Evolutionary conservation across 2,797 vertebrate species (phyloP).

Genomic region (Margarornis squamiger): DNA sequence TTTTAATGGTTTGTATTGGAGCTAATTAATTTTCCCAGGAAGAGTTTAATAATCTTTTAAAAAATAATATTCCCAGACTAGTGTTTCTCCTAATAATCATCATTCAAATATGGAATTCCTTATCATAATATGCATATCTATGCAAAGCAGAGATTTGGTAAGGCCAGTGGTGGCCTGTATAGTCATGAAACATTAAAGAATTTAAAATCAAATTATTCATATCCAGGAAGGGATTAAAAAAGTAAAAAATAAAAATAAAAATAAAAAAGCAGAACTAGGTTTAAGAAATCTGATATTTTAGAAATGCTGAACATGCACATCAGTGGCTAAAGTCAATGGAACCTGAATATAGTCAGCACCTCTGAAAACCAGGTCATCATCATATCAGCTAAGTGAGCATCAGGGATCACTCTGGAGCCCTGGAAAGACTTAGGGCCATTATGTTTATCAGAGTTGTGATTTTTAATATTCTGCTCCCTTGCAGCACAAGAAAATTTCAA

Average conservation of each 20-base stretch:
- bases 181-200: neutral
- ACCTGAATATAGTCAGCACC: neutral
- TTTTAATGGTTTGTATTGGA: neutral
- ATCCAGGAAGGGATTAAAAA: neutral
- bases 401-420: neutral
- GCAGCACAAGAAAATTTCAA: neutral
- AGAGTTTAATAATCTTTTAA: neutral
- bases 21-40: conserved; percentile 7
- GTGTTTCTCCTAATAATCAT: neutral
- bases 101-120: neutral
- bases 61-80: neutral
- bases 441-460: neutral
- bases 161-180: neutral
- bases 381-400: neutral
- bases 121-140: neutral
- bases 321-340: neutral
- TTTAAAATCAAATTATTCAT: neutral
- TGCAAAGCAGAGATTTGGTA: neutral
- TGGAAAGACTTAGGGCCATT: neutral
- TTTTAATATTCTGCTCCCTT: neutral
- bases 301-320: neutral
- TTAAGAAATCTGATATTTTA: neutral
- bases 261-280: neutral
- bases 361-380: neutral
- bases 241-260: neutral